phyloP scores from a whole-genome alignment of 1,140 invertebrate genomes.

The Zophobas atratus region DNA sequence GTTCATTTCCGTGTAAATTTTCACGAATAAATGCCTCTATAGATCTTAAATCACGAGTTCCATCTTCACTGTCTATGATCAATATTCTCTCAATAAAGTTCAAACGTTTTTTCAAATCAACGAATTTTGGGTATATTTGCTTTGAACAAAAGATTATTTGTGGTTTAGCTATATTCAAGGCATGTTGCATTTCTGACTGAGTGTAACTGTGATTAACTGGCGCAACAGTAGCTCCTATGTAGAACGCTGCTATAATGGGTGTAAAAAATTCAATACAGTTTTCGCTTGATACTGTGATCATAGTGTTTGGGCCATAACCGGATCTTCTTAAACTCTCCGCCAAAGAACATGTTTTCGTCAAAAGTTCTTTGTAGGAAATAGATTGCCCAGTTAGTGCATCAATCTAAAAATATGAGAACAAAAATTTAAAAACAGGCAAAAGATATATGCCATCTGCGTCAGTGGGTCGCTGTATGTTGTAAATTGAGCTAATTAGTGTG shows the following conservation, averaged over 20 bases:
- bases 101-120: conserved; percentile 19
- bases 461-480: not conserved
- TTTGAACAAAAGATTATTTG: conserved; percentile 68
- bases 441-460: not conserved
- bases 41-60: not conserved
- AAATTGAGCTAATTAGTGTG: not conserved
- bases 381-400: conserved; percentile 47
- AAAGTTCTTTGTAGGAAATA: conserved; percentile 45
- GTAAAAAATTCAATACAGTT: conserved; percentile 71
- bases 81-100: conserved; percentile 56
- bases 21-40: not conserved
- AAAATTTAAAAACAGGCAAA: no score
- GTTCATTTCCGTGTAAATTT: not conserved
- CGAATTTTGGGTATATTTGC: conserved; percentile 42
- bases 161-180: conserved; percentile 69
- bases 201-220: conserved; percentile 73
- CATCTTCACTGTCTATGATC: conserved; percentile 48
- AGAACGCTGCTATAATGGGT: conserved; percentile 69
- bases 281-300: conserved; percentile 72
- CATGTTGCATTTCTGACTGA: conserved; percentile 69
- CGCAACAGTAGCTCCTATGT: conserved; percentile 70
- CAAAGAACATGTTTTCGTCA: conserved; percentile 48
- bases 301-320: conserved; percentile 53
- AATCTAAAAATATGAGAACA: conserved; percentile 49
- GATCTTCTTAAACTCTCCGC: conserved; percentile 47